Conservation (phyloP, 2,113 vertebrate genomes). For the Chloebia gouldiae region DNA sequence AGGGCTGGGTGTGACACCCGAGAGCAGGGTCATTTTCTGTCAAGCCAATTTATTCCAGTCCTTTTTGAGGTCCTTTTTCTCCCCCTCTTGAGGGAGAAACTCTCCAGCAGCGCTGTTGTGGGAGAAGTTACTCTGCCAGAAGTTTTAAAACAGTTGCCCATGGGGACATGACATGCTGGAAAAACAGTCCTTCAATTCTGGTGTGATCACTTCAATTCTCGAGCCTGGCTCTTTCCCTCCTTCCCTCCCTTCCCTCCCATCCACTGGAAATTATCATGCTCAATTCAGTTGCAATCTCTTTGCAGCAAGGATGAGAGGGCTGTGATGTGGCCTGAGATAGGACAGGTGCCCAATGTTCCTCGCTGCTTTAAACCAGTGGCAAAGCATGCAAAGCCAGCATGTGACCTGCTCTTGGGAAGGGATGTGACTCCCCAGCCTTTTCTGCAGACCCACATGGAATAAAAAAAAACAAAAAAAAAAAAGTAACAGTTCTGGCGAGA, state of each 20-base stretch:
- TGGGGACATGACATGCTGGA: background rate
- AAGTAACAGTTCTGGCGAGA: background rate
- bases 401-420: background rate
- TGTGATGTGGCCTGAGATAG: fast-evolving
- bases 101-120: background rate
- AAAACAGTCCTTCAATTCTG: background rate
- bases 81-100: background rate
- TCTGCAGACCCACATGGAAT: background rate
- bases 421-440: background rate
- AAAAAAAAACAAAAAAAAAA: too few species aligned
- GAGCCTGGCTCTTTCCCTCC: background rate
- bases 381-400: fast-evolving
- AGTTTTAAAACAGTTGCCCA: background rate
- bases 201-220: background rate
- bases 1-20: background rate
- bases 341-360: background rate
- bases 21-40: background rate
- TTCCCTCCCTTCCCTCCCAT: background rate
- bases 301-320: background rate
- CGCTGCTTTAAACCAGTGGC: fast-evolving
- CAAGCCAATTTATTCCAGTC: background rate
- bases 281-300: background rate
- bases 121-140: conserved; percentile 2
- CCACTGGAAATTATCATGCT: background rate
- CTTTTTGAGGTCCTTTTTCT: background rate